Conservation (phyloP, 2,113 vertebrate genomes). For the Platysternon megacephalum region DNA sequence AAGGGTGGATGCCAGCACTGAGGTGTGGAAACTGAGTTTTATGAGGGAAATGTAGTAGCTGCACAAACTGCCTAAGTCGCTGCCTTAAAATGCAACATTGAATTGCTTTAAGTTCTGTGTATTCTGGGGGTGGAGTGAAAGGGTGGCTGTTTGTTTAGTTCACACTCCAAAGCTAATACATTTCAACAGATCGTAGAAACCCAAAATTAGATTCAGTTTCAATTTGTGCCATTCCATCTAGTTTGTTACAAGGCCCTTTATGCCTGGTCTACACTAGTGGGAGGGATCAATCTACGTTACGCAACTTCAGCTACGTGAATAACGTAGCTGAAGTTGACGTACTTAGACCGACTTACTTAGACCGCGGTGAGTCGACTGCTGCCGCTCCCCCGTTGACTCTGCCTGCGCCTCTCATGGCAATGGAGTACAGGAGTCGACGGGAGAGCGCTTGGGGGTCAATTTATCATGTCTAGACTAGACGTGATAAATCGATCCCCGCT, state of each 20-base stretch:
- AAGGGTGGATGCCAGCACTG: constrained; percentile 33
- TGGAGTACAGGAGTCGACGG: too few species aligned
- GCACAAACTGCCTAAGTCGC: constrained; percentile 28
- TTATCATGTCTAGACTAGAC: too few species aligned
- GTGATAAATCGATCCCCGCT: too few species aligned
- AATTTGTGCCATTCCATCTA: constrained; percentile 27
- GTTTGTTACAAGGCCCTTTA: constrained; percentile 1
- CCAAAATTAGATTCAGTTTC: constrained; percentile 39
- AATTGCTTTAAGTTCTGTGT: constrained; percentile 43
- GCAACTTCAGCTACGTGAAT: too few species aligned
- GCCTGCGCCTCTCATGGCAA: too few species aligned
- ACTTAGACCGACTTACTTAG: too few species aligned
- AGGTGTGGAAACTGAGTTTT: constrained; percentile 40
- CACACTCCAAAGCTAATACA: constrained; percentile 29
- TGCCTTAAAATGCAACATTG: constrained; percentile 56
- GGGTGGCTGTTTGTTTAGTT: background rate
- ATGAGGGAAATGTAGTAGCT: constrained; percentile 29
- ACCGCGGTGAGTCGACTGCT: too few species aligned
- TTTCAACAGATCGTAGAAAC: constrained; percentile 51
- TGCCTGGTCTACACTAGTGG: too few species aligned
- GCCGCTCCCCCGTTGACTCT: too few species aligned
- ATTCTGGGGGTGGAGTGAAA: constrained; percentile 6
- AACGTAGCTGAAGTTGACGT: too few species aligned
- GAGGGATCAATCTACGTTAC: too few species aligned
- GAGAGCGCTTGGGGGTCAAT: too few species aligned